Evolutionary conservation across 2,888 invertebrate genomes (phyloP), one percentile per base, ranked within the genome.

Genomic region (Capitulum mitella): DNA sequence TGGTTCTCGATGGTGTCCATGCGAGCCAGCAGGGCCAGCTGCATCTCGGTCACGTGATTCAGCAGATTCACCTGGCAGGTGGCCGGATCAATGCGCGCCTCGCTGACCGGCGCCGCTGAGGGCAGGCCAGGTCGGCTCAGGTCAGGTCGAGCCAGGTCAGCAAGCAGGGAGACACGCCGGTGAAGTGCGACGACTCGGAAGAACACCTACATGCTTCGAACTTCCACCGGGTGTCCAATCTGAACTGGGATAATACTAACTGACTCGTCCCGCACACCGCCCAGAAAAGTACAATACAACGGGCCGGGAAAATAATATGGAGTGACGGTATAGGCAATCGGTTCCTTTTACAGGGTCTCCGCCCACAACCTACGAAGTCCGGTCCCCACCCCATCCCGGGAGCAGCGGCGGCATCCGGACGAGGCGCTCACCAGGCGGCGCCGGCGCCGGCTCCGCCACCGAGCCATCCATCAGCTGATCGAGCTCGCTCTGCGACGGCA

Each of bases 11-110:
- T 90, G 78, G 90, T 90, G 82, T 90, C 90, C 75, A 95, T 88
- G 64, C 92, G 86, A 0, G 90, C 89, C 84, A 93, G 91, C 51
- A 94, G 88, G 79, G 91, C 87, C 80, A 89, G 88, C 85, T 94
- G 93, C 83, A 91, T 91, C 82, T 92, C 90, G 83, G 90, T 89
- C 78, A 95, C 90, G 84, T 94, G 93, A 43, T 92, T 90, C 82
- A 94, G 86, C 78, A 95, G 87, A 79, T 92, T 90, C 83, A 91
- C 88, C 82, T 92, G 90, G 83, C 95, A 95, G 70, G 70, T 70
- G 76, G 89, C 88, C 76, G 92, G 90, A 86, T 94, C 92, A 79
- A 94, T 94, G 3, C 93, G 90, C 22, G 92, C 92, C 85, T 94
- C 93, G 0, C 94, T 94, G 85, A 91, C 90, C 22, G 93, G 94